Evolutionary conservation across 2,797 vertebrate species (phyloP).

Genomic region (Hoplostethus mediterraneus): DNA sequence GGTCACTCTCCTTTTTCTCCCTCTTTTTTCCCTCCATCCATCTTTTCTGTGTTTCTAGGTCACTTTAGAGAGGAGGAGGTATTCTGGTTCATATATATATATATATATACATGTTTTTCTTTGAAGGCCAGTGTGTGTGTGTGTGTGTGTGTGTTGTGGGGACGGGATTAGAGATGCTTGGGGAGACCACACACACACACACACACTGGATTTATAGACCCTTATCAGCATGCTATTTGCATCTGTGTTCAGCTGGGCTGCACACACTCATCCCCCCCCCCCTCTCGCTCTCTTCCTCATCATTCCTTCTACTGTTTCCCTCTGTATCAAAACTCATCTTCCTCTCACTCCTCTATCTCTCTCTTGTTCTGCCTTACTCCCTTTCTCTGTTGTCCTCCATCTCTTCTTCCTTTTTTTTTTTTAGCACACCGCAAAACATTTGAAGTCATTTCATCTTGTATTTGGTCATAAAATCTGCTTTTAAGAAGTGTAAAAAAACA

Average conservation of each 20-base stretch:
- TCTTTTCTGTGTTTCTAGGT: slow-evolving; percentile 71
- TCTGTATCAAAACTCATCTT: not conserved
- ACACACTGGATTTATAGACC: slow-evolving; percentile 59
- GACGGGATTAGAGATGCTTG: not conserved
- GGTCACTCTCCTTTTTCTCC: slow-evolving; percentile 30
- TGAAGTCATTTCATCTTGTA: not conserved
- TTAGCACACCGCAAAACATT: not conserved
- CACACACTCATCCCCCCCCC: slow-evolving; percentile 33
- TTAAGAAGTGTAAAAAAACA: too few species aligned
- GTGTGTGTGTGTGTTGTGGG: slow-evolving; percentile 4
- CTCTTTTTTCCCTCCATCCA: slow-evolving; percentile 31
- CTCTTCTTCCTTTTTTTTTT: not conserved
- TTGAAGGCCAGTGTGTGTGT: slow-evolving; percentile 3
- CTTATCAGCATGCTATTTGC: slow-evolving; percentile 68
- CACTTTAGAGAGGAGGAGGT: slow-evolving; percentile 40
- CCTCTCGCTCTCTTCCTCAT: slow-evolving; percentile 7
- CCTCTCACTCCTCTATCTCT: not conserved
- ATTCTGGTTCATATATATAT: slow-evolving; percentile 14
- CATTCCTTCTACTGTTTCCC: not conserved
- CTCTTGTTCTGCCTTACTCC: not conserved
- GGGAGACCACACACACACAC: slow-evolving; percentile 1
- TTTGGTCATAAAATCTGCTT: not conserved
- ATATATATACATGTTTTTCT: slow-evolving; percentile 14
- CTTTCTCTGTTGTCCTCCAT: slow-evolving; percentile 4
- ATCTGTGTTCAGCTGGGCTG: slow-evolving; percentile 54